Evolutionary conservation across 2,113 vertebrate species (phyloP), one percentile per base, ranked within the genome.

Genomic region (Cranoglanis bouderius): DNA sequence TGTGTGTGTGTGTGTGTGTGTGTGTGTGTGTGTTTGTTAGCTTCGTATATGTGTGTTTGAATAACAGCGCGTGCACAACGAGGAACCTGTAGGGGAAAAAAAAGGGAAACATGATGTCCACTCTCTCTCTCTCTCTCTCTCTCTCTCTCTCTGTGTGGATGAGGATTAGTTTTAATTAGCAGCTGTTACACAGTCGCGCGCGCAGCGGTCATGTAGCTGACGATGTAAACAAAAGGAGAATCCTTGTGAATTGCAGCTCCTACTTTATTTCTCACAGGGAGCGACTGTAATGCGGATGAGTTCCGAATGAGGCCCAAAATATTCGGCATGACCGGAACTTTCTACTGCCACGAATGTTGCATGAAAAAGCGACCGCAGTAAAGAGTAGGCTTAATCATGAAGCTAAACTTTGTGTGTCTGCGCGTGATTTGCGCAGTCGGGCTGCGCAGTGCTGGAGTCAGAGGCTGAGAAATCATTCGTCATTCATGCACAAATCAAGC

Each of bases 161-260:
- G 46, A 53, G 29, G 29, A 81, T 59, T 82, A 82, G n/a, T 61
- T 61, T 1, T 43, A 83, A 43, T 83, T 26, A 59, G 35, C 81
- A 83, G 32, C 35, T 83, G 81, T 83, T 59, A 29, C 21, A 82
- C 51, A 57, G 49, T 6, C 13, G 77, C 77, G 16, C 29, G 2
- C 59, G 26, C 7, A 21, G 49, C 29, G 32, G 3, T 57, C 16
- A 1, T 80, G 49, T 55, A 55, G n/a, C 49, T 82, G n/a, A 4
- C 24, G 19, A 57, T 83, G 55, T 83, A 82, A 82, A 82, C 81
- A 83, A 78, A n/a, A 78, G n/a, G 59, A 65, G 57, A 65, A 49
- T 29, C 35, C 46, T 51, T 35, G 14, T 0, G 75, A 14, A 6
- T 67, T 67, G 55, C 74, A 67, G 63, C 74, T 78, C 72, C n/a